Percentiles rank a stretch among this genome's conserved stretches.
Evolutionary conservation across 2,113 vertebrate genomes (phyloP).

Genomic region (Salvelinus fontinalis): DNA sequence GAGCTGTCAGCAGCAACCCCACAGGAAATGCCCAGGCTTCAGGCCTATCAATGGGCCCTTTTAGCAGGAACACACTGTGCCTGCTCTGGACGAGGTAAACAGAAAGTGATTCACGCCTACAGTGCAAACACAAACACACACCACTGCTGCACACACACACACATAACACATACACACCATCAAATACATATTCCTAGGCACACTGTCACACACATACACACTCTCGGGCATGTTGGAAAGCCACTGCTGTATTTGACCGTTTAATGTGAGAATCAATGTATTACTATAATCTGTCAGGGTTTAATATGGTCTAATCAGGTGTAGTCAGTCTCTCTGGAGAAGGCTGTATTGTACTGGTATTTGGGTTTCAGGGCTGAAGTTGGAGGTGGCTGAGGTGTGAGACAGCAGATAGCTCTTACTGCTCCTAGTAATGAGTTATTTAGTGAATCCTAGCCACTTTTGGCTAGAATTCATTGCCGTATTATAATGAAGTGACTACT

Average conservation of each 20-base stretch:
- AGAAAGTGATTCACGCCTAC: slow-evolving; percentile 29
- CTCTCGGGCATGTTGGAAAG: neutral
- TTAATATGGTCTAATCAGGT: slow-evolving; percentile 11
- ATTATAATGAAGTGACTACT: slow-evolving; percentile 25
- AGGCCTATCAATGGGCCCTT: slow-evolving; percentile 66
- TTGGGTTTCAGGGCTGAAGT: neutral
- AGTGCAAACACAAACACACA: slow-evolving; percentile 8
- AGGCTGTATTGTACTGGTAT: neutral
- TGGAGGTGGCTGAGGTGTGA: neutral
- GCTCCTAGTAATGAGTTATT: neutral
- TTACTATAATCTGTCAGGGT: neutral
- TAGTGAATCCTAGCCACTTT: slow-evolving; percentile 13
- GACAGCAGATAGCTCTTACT: neutral
- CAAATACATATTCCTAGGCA: neutral
- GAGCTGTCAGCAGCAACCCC: slow-evolving; percentile 57
- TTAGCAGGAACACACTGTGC: slow-evolving; percentile 55
- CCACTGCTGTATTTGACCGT: slow-evolving; percentile 15
- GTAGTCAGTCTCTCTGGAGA: neutral
- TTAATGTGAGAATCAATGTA: slow-evolving; percentile 19
- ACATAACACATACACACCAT: neutral
- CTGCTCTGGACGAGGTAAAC: slow-evolving; percentile 53
- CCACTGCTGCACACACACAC: neutral
- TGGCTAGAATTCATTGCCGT: slow-evolving; percentile 14
- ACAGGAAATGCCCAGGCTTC: slow-evolving; percentile 69
- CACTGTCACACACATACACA: slow-evolving; percentile 4